Base-by-base conservation (phyloP, 2,797 vertebrate genomes). In the Lophotriccus pileatus region DNA sequence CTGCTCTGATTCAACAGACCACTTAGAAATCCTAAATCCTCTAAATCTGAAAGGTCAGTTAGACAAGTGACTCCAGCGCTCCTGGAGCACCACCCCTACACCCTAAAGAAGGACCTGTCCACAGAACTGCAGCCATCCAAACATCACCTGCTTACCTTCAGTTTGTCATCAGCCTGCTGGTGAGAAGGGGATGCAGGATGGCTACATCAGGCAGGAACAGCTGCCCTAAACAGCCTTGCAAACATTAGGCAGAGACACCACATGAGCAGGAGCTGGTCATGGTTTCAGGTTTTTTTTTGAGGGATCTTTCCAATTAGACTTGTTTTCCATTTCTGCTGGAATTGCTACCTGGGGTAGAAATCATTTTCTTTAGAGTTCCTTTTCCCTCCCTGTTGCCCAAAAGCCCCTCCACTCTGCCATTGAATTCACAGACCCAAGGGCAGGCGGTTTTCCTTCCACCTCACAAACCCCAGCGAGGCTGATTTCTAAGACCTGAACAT, bases 1-100 rank as follows among this genome's bases (percentile, higher is more conserved):
- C 80, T 95, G 81, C 76, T 94, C 91, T 94, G 87, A 95, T 92
- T 97, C 79, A 90, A 92, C 85, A 94, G 67, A 44, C n/a, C 34
- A 43, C 68, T 95, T 37, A 8, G 34, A 95, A 97, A 96, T 76
- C 56, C 76, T 39, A 77, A 87, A 87, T 73, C 37, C 47, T 83
- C 73, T 41, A 34, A 88, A 90, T 73, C 76, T 76, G 92, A 91
- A 97, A 95, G 89, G 89, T 95, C 94, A 94, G 84, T 77, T 66
- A 50, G 28, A 50, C n/a, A 46, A 9, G 5, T 32, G 36, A 52
- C 60, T 69, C 30, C 43, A 46, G 70, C 63, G 41, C 19, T 37
- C 25, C 41, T 78, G 46, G 44, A 63, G 46, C 34, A 56, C 30
- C 60, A 63, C 13, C 11, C 1, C 2, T 41, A 36, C 39, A 56